phyloP scores from a whole-genome alignment of 2,113 vertebrate species.

The Macroglossus sobrinus region DNA sequence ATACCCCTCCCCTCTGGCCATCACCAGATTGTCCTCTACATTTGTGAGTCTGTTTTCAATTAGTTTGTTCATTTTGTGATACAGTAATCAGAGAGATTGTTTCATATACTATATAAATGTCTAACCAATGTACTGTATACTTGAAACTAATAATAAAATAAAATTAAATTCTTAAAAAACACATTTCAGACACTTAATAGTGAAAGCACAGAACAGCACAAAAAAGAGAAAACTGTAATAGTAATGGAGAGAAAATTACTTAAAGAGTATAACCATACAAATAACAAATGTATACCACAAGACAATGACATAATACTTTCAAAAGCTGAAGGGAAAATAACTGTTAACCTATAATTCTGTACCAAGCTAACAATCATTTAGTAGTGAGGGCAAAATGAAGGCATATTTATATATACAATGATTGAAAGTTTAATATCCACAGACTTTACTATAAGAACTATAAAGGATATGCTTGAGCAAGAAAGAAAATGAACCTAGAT shows the following conservation, averaged over 20 bases:
- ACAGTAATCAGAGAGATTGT: too few species aligned
- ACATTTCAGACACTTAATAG: not conserved
- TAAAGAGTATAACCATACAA: not conserved
- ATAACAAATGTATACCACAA: not conserved
- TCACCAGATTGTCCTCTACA: too few species aligned
- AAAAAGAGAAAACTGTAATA: not conserved
- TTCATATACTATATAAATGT: too few species aligned
- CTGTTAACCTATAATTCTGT: not conserved
- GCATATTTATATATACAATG: not conserved
- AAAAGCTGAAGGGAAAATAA: not conserved
- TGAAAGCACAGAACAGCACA: not conserved
- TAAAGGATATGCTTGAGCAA: not conserved
- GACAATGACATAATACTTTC: not conserved
- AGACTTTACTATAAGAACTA: not conserved
- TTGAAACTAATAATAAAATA: too few species aligned
- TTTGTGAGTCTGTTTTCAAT: too few species aligned
- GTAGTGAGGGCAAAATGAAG: not conserved
- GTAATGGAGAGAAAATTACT: not conserved
- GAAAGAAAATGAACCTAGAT: not conserved
- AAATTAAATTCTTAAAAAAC: not conserved
- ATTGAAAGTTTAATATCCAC: not conserved
- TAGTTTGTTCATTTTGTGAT: too few species aligned
- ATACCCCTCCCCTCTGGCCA: too few species aligned
- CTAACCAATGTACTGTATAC: too few species aligned
- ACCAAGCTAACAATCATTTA: not conserved